These are phyloP conservation scores for Halictus quadricinctus DNA, from an alignment of 2,888 invertebrate genomes.

Conservation along the genomic window DNA sequence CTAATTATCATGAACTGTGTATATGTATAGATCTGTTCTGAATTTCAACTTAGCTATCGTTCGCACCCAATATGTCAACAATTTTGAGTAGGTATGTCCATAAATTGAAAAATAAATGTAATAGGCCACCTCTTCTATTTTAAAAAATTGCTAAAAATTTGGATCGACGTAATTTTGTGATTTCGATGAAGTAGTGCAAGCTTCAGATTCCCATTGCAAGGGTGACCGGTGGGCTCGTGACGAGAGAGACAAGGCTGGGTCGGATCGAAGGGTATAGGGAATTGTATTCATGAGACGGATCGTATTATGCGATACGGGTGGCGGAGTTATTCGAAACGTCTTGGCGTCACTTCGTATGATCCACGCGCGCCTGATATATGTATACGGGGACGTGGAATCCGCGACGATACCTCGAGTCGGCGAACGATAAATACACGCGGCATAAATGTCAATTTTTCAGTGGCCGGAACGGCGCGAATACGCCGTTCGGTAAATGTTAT, in stretches of 20 bases:
- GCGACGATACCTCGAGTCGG: slow-evolving; percentile 2
- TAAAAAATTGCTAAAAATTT: background rate
- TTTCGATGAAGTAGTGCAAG: too few relatives aligned
- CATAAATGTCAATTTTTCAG: slow-evolving; percentile 52
- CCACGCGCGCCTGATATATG: slow-evolving; percentile 9
- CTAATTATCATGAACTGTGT: too few relatives aligned
- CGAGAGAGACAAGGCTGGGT: slow-evolving; percentile 15
- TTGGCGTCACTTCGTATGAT: slow-evolving; percentile 55
- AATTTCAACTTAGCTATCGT: too few relatives aligned
- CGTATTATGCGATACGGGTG: slow-evolving; percentile 52
- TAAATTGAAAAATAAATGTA: too few relatives aligned
- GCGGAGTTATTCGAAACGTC: slow-evolving; percentile 44
- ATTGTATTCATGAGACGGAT: slow-evolving; percentile 54
- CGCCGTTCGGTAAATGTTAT: slow-evolving; percentile 22
- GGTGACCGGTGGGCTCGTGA: slow-evolving; percentile 24
- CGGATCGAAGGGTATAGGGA: slow-evolving; percentile 16
- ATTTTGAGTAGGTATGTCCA: too few relatives aligned
- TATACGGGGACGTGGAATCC: slow-evolving; percentile 34
- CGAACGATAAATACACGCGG: slow-evolving; percentile 23
- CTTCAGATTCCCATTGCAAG: background rate
- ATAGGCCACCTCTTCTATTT: too few relatives aligned
- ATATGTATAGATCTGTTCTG: background rate
- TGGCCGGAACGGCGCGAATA: slow-evolving; percentile 5
- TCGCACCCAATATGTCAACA: too few relatives aligned
- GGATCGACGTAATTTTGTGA: too few relatives aligned